These are phyloP conservation scores for Tupaia chinensis DNA, from an alignment of 2,113 vertebrate genomes.

Conservation along the genomic window DNA sequence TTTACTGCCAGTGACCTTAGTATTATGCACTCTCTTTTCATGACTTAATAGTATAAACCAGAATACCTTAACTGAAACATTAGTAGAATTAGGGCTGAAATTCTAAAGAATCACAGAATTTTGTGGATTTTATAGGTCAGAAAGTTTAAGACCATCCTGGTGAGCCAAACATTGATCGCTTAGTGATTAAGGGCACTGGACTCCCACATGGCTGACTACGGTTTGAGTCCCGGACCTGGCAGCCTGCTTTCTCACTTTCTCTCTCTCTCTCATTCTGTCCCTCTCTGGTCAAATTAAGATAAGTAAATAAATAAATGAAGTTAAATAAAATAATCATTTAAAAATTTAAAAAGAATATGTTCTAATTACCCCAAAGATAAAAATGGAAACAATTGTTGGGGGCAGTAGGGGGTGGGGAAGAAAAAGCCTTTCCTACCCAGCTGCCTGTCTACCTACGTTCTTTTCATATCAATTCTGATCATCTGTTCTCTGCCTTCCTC, in stretches of 20 bases:
- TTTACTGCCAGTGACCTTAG: constrained; percentile 26
- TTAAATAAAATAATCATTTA: no score
- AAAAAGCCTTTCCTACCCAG: constrained; percentile 36
- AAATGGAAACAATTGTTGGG: background rate
- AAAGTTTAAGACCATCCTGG: constrained; percentile 40
- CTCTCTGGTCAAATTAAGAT: no score
- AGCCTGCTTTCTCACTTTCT: no score
- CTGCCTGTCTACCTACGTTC: constrained; percentile 12
- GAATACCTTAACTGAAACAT: background rate
- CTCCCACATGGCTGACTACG: no score
- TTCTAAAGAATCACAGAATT: background rate
- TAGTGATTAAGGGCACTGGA: background rate
- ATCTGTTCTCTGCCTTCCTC: constrained; percentile 26
- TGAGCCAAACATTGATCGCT: constrained; percentile 33
- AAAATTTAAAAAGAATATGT: background rate
- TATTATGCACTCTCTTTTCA: background rate
- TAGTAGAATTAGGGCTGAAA: constrained; percentile 24
- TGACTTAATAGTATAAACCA: background rate
- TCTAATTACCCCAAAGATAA: constrained; percentile 25
- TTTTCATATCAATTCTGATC: background rate
- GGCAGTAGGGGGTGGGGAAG: background rate
- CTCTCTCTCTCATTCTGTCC: no score
- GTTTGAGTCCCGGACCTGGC: no score
- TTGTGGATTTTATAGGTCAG: background rate
- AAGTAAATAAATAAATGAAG: no score